phyloP scores from a whole-genome alignment of 2,113 vertebrate species.

The Gambusia holbrooki region DNA sequence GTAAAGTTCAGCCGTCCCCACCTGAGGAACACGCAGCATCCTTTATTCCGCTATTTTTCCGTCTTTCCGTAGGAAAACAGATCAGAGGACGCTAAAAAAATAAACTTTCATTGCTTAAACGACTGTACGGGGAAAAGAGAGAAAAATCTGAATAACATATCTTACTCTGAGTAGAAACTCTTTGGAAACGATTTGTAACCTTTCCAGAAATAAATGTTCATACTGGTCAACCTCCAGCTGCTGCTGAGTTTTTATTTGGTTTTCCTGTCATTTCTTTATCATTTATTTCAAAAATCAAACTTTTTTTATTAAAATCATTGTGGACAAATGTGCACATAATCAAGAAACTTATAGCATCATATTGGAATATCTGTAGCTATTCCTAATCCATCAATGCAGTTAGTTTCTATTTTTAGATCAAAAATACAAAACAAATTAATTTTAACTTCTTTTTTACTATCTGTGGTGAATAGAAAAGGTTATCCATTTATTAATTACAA shows the following conservation, averaged over 20 bases:
- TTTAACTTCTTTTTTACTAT: too few relatives aligned
- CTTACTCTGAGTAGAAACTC: slow-evolving; percentile 77
- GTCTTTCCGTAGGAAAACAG: slow-evolving; percentile 70
- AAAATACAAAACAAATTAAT: too few relatives aligned
- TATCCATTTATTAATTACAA: too few relatives aligned
- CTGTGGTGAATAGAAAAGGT: too few relatives aligned
- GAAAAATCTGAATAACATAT: slow-evolving; percentile 66
- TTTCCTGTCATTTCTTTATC: background rate
- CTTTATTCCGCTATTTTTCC: slow-evolving; percentile 61
- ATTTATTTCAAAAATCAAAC: background rate
- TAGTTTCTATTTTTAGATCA: too few relatives aligned
- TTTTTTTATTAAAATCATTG: too few relatives aligned
- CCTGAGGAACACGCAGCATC: slow-evolving; percentile 56
- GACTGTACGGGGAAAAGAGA: slow-evolving; percentile 67
- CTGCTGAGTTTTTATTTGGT: too few relatives aligned
- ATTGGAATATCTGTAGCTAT: too few relatives aligned
- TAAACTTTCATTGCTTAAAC: slow-evolving; percentile 64
- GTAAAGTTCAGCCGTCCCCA: slow-evolving; percentile 45
- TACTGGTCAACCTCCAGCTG: slow-evolving; percentile 74
- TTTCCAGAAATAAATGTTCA: slow-evolving; percentile 86
- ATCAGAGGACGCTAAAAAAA: slow-evolving; percentile 59
- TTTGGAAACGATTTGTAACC: slow-evolving; percentile 84
- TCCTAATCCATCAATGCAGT: too few relatives aligned
- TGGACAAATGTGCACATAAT: too few relatives aligned
- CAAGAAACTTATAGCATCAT: too few relatives aligned